phyloP scores from a whole-genome alignment of 2,888 invertebrate species.

The Ypsolopha scabrella region DNA sequence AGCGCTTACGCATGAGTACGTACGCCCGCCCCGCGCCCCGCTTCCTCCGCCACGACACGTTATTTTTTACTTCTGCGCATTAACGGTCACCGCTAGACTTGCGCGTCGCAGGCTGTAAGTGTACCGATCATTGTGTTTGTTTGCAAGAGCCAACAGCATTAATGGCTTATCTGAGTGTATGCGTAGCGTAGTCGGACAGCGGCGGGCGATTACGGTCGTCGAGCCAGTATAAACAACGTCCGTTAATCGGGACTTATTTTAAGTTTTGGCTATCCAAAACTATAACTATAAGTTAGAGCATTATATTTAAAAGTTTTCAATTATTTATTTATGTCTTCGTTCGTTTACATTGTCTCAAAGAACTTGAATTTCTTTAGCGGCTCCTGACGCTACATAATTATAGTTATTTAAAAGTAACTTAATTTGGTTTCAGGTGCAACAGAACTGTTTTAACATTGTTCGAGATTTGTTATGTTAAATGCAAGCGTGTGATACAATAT shows the following conservation, averaged over 20 bases:
- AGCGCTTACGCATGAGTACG: too few relatives aligned
- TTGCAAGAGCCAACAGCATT: slow-evolving; percentile 55
- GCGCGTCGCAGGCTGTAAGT: too few relatives aligned
- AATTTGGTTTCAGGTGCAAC: neutral
- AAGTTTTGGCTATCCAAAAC: slow-evolving; percentile 68
- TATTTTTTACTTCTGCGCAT: too few relatives aligned
- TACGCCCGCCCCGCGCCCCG: too few relatives aligned
- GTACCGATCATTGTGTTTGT: slow-evolving; percentile 51
- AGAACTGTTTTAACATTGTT: slow-evolving; percentile 5
- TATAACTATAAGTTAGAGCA: slow-evolving; percentile 69
- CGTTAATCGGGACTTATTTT: slow-evolving; percentile 60
- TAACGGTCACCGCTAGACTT: too few relatives aligned
- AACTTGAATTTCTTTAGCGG: slow-evolving; percentile 31
- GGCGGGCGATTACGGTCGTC: neutral
- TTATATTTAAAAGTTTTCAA: slow-evolving; percentile 49
- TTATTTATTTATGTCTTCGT: slow-evolving; percentile 56
- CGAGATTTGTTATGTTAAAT: slow-evolving; percentile 38
- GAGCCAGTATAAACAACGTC: neutral
- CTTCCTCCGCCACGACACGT: too few relatives aligned
- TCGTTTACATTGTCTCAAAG: slow-evolving; percentile 44
- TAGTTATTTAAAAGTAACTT: slow-evolving; percentile 8
- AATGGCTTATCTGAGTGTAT: slow-evolving; percentile 24
- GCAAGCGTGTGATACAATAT: slow-evolving; percentile 58
- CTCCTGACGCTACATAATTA: slow-evolving; percentile 34
- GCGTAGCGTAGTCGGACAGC: neutral